A percentile compares a stretch with the other conserved stretches of the same genome.
These are phyloP conservation scores for Charina bottae DNA, from an alignment of 2,113 vertebrate species.

Conservation along the genomic window DNA sequence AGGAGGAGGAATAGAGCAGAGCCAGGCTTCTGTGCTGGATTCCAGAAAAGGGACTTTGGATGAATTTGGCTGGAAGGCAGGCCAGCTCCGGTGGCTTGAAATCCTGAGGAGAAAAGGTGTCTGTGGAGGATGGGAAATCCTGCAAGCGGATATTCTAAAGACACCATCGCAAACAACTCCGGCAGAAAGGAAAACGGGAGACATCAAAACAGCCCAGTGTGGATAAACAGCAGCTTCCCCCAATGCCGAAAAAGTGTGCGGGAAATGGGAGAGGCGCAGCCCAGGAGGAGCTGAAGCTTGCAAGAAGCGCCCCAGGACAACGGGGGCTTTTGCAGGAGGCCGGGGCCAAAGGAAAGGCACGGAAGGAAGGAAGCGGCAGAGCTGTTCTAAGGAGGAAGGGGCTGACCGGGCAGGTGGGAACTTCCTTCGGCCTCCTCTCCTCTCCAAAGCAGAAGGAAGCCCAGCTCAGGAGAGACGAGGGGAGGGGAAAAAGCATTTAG, in stretches of 20 bases:
- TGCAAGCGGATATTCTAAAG: neutral
- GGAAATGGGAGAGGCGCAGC: neutral
- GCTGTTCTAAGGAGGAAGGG: too few species aligned
- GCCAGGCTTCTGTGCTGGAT: neutral
- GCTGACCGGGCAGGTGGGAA: too few species aligned
- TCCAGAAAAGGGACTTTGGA: neutral
- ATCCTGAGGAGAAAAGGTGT: neutral
- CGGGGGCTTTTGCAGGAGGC: too few species aligned
- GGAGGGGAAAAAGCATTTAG: too few species aligned
- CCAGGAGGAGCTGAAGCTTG: too few species aligned
- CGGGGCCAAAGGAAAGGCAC: too few species aligned
- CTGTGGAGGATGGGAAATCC: neutral
- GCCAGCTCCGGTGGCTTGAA: neutral
- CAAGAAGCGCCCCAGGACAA: too few species aligned
- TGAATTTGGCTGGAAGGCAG: neutral
- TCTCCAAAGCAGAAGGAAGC: too few species aligned
- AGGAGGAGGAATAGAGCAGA: neutral
- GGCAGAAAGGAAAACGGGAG: neutral
- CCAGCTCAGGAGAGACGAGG: too few species aligned
- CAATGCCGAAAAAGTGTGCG: neutral
- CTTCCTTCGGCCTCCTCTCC: too few species aligned
- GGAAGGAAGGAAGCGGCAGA: too few species aligned
- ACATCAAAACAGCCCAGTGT: neutral
- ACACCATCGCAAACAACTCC: neutral
- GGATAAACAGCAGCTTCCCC: neutral